Base-by-base conservation (phyloP, 2,888 invertebrate species). In the Vandiemenella viatica region DNA sequence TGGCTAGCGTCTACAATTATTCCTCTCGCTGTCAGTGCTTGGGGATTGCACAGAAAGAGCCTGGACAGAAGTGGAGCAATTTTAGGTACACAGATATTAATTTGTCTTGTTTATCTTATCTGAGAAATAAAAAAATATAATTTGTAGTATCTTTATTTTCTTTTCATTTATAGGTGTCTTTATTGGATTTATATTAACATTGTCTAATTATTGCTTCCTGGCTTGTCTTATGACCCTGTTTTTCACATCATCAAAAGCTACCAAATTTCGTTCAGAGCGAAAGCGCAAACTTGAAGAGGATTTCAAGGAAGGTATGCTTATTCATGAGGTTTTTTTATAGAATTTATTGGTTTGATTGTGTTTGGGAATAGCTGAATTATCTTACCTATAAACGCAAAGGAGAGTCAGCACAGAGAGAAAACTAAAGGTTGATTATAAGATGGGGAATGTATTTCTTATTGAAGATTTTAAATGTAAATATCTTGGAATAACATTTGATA, bases 191-290 rank as follows among this genome's bases (percentile, higher is more conserved):
- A 66, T 84, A 18, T 63, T 90, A 37, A 85, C 87, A 2, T 66
- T 89, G 20, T 80, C 85, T 45, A 89, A 77, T 63, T 80, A 82
- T 60, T 78, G 82, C 51, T 90, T 89, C 62, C 65, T 85, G 42
- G 74, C 75, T 13, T 76, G 80, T 54, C 67, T 91, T 23, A 67
- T 85, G 15, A 71, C 77, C 4, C 91, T 91, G 65, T 91, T 90
- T 61, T 63, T 88, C 19, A 73, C 83, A 42, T 83, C 83, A 2
- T 87, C 89, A 0, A 79, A 78, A 61, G 87, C 82, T 0, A 90
- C 91, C 1, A 87, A 85, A 63, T 83, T 81, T 60, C 72, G 81
- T 17, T 66, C 76, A 1, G 65, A 76, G 48, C 63, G 72, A 43
- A 86, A 86, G 61, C 69, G 67, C 50, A 79, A 79, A 60, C 63